Conservation (phyloP, 1,140 invertebrate genomes). For the Holotrichia oblita region DNA sequence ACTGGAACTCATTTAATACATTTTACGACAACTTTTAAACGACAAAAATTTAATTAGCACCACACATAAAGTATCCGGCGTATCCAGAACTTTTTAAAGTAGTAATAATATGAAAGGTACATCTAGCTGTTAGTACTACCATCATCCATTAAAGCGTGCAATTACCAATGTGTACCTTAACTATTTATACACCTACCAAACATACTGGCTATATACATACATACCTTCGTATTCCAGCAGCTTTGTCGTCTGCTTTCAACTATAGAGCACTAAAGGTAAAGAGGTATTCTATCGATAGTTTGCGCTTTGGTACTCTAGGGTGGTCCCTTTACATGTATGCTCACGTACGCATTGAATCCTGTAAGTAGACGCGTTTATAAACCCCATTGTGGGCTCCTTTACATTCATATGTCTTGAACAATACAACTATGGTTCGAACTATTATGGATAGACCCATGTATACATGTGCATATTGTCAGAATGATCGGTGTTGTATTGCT, state of each 20-base stretch:
- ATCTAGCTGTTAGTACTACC: background rate
- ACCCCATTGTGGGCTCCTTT: background rate
- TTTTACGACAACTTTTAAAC: background rate
- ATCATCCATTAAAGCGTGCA: background rate
- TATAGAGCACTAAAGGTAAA: background rate
- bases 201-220: background rate
- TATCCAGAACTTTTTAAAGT: background rate
- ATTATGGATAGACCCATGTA: background rate
- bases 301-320: background rate
- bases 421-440: background rate
- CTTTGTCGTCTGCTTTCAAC: background rate
- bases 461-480: too few relatives aligned
- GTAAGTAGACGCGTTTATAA: background rate
- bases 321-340: background rate
- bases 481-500: too few relatives aligned
- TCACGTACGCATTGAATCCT: background rate
- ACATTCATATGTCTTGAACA: too few relatives aligned
- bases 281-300: background rate
- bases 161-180: conserved; percentile 7
- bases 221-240: background rate
- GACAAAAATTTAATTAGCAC: background rate
- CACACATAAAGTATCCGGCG: background rate
- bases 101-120: background rate
- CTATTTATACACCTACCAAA: background rate
- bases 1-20: background rate